These are phyloP conservation scores for Xiphorhynchus elegans DNA, from an alignment of 2,113 vertebrate species.

Conservation along the genomic window DNA sequence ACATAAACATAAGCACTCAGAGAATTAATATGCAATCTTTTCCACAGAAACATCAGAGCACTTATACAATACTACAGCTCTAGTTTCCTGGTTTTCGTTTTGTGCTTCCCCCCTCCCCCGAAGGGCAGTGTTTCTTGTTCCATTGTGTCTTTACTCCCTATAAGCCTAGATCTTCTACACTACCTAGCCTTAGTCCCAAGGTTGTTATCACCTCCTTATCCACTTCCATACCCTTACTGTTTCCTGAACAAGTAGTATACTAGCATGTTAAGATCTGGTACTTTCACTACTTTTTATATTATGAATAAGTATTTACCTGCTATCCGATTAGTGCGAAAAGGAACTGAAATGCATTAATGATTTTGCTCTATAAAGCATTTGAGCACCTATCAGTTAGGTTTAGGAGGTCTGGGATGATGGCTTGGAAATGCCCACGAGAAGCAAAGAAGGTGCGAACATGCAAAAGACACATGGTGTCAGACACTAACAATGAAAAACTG, in stretches of 20 bases:
- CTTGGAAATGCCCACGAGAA: neutral
- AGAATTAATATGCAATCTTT: neutral
- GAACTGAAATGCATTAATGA: neutral
- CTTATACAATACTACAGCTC: neutral
- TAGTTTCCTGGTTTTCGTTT: neutral
- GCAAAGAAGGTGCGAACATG: neutral
- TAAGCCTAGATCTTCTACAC: neutral
- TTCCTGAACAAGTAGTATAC: neutral
- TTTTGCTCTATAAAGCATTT: neutral
- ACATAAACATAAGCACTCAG: neutral
- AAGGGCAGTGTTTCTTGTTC: neutral
- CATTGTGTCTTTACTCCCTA: neutral
- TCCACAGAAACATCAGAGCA: neutral
- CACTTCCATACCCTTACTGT: neutral
- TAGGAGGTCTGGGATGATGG: neutral
- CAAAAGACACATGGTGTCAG: neutral
- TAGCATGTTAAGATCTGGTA: neutral
- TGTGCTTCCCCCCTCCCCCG: neutral
- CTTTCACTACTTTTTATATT: neutral
- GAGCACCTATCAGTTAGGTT: neutral
- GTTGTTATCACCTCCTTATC: neutral
- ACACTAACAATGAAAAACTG: neutral
- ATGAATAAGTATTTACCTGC: neutral
- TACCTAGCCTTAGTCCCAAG: neutral
- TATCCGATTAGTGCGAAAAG: neutral